A percentile compares a stretch with the other conserved stretches of the same genome.
Evolutionary conservation across 2,113 vertebrate species (phyloP).

Genomic region (Bungarus multicinctus): DNA sequence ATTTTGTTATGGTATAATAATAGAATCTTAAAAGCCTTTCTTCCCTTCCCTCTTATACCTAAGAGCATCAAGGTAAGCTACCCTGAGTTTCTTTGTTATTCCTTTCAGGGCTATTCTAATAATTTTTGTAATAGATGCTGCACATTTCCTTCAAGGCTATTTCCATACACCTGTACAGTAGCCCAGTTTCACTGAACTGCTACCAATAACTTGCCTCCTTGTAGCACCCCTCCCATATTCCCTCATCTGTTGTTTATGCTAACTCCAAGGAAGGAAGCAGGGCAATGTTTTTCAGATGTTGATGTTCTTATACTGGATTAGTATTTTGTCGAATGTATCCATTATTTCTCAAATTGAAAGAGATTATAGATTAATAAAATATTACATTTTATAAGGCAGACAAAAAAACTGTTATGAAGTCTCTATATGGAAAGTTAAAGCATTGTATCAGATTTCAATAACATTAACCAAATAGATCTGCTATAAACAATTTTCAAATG

Average conservation of each 20-base stretch:
- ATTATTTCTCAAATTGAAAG: neutral
- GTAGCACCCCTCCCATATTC: neutral
- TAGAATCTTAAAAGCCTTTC: neutral
- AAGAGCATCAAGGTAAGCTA: neutral
- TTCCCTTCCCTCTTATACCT: neutral
- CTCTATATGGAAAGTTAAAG: neutral
- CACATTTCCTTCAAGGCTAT: neutral
- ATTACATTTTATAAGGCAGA: neutral
- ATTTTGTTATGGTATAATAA: neutral
- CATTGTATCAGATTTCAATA: neutral
- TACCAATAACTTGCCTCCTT: neutral
- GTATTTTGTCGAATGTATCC: neutral
- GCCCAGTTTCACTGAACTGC: neutral
- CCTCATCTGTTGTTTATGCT: neutral
- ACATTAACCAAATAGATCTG: neutral
- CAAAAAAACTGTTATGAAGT: neutral
- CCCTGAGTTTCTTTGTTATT: neutral
- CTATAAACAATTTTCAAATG: neutral
- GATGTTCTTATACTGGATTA: neutral
- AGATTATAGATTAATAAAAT: neutral
- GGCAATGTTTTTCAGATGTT: neutral
- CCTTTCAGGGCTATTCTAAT: neutral
- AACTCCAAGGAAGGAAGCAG: neutral
- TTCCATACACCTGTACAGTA: neutral
- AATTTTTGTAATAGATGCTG: neutral